These are phyloP conservation scores for Pseudopodoces humilis DNA, from an alignment of 2,113 vertebrate genomes.

Conservation along the genomic window DNA sequence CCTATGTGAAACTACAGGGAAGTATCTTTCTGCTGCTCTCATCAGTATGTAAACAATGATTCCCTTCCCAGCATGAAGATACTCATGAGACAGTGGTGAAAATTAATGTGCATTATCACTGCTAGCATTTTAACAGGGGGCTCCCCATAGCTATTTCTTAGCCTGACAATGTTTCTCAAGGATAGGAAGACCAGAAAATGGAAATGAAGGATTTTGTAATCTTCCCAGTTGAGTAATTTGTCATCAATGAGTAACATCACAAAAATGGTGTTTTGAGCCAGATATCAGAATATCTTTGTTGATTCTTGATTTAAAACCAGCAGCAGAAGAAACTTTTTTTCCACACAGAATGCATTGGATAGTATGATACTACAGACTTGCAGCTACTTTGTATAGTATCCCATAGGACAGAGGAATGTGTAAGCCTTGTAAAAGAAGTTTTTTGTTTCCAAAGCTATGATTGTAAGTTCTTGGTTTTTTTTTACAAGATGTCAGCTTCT, in stretches of 20 bases:
- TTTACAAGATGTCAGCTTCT: background rate
- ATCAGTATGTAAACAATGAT: constrained; percentile 47
- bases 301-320: background rate
- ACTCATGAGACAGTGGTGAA: constrained; percentile 44
- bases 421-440: background rate
- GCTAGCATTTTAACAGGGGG: background rate
- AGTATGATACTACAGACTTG: background rate
- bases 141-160: background rate
- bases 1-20: background rate
- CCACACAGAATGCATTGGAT: background rate
- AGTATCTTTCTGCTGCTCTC: constrained; percentile 13
- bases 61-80: constrained; percentile 32
- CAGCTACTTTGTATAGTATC: background rate
- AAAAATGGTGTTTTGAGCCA: background rate
- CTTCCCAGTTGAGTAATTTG: background rate
- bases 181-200: background rate
- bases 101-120: constrained; percentile 34
- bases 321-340: background rate
- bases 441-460: background rate
- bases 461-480: background rate
- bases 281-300: background rate
- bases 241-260: background rate
- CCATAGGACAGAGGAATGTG: background rate
- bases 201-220: background rate
- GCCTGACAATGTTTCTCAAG: background rate